Evolutionary conservation across 1,140 invertebrate species (phyloP).

Genomic region (Drosophila funebris): DNA sequence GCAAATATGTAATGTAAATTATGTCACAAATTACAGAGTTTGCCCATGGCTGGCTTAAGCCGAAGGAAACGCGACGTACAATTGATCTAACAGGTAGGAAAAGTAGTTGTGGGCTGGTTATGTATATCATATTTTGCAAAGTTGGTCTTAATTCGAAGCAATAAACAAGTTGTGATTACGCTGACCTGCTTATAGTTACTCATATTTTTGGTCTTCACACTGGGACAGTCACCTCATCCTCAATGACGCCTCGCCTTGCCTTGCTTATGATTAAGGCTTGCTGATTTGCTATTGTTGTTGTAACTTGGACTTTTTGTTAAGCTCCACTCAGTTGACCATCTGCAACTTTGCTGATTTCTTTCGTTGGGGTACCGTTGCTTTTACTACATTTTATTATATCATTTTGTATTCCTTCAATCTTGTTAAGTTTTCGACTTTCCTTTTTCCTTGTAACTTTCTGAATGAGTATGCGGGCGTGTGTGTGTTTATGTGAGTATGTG

Average conservation of each 20-base stretch:
- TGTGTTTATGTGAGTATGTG: background rate
- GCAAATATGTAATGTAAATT: background rate
- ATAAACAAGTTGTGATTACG: background rate
- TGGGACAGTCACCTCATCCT: background rate
- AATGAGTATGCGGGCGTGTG: too few species aligned
- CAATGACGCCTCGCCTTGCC: background rate
- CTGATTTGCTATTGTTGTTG: slow-evolving; percentile 43
- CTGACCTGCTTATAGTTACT: background rate
- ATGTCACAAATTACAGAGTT: background rate
- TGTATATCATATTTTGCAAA: background rate
- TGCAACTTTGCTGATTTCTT: slow-evolving; percentile 71
- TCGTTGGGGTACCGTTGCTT: slow-evolving; percentile 39
- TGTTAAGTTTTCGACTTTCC: slow-evolving; percentile 45
- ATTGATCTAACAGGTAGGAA: slow-evolving; percentile 5
- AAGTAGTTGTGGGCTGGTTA: background rate
- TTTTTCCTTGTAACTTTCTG: background rate
- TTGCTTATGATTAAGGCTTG: slow-evolving; percentile 56
- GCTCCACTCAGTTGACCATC: slow-evolving; percentile 51
- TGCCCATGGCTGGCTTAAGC: background rate
- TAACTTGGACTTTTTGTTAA: slow-evolving; percentile 23
- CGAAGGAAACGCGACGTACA: background rate
- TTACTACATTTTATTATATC: slow-evolving; percentile 22
- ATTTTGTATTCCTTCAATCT: slow-evolving; percentile 56
- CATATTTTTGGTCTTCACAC: slow-evolving; percentile 3
- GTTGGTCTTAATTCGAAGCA: background rate